Base-by-base conservation (phyloP, 1,140 invertebrate genomes). In the Paracyclopina nana region DNA sequence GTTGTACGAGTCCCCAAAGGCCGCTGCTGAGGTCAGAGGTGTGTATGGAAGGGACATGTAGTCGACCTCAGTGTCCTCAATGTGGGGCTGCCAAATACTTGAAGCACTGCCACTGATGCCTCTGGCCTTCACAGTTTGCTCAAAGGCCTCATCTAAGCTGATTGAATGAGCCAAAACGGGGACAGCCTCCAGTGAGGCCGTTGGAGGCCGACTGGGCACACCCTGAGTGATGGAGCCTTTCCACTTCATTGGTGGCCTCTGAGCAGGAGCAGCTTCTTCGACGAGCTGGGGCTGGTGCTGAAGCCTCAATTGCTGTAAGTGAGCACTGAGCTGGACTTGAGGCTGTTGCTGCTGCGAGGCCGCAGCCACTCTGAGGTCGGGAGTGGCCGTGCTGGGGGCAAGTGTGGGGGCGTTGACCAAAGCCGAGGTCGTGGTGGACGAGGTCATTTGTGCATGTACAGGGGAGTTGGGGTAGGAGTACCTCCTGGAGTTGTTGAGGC, bases 191-290 rank as follows among this genome's bases (percentile, higher is more conserved):
- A n/a, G 34, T 38, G 3, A 38, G 9, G 2, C 34, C 34, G 14
- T 38, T n/a, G 34, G 9, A 3, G 34, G 22, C 43, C 31, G 38
- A 43, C 24, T 44, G 2, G 50, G 50, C 12, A 52, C 12, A 22
- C 50, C 50, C 24, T 52, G 50, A n/a, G 50, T 52, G 18, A 52
- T 52, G 8, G 50, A 52, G 2, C 50, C 50, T 27, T 52, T 48
- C n/a, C 22, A 48, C 14, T 14, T 6, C 14, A 18, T 42, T 31
- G 9, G 9, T 9, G 30, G 30, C n/a, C n/a, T n/a, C n/a, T n/a
- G n/a, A 8, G 14, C 6, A n/a, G 8, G n/a, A 9, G n/a, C 40
- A 18, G n/a, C 40, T n/a, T 42, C 24, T 9, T 11, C 20, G 16
- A 25, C 16, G 8, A 6, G 6, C 20, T 28, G 20, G 12, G 22